Percentiles rank a stretch among this genome's conserved stretches.
phyloP scores from a whole-genome alignment of 1,140 invertebrate species.

The Zaprionus davidi region DNA sequence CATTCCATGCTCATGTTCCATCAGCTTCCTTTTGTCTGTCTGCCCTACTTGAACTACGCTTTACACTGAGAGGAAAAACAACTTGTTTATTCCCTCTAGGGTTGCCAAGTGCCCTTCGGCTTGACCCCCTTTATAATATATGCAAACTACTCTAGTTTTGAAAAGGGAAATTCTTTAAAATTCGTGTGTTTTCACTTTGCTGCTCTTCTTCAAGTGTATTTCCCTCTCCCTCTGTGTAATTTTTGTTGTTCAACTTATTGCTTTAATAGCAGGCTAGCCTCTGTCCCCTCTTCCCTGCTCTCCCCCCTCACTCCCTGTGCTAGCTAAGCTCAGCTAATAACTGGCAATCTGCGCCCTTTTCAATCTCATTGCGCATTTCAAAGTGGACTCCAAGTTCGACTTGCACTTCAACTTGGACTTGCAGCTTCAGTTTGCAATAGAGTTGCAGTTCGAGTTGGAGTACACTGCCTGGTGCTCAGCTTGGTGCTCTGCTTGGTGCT shows the following conservation, averaged over 20 bases:
- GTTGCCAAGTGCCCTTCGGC: background rate
- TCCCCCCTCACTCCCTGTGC: too few relatives aligned
- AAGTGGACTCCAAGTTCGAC: conserved; percentile 1
- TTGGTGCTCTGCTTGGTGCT: background rate
- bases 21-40: conserved; percentile 9
- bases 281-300: background rate
- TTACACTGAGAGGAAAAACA: conserved; percentile 1
- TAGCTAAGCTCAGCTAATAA: conserved; percentile 54
- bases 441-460: background rate
- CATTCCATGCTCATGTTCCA: conserved; percentile 42
- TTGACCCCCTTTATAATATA: background rate
- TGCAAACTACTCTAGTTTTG: background rate
- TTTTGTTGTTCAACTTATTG: conserved; percentile 69
- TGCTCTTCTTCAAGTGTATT: background rate
- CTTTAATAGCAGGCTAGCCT: conserved; percentile 57
- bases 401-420: background rate
- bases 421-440: conserved; percentile 8
- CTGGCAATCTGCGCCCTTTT: conserved; percentile 67
- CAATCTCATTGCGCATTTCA: conserved; percentile 49
- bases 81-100: too few relatives aligned
- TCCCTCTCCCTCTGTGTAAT: conserved; percentile 31
- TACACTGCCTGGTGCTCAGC: background rate
- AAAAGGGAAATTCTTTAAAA: background rate
- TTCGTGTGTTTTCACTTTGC: background rate
- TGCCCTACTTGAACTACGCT: background rate